Evolutionary conservation across 2,113 vertebrate genomes (phyloP).

Genomic region (Anseranas semipalmata): DNA sequence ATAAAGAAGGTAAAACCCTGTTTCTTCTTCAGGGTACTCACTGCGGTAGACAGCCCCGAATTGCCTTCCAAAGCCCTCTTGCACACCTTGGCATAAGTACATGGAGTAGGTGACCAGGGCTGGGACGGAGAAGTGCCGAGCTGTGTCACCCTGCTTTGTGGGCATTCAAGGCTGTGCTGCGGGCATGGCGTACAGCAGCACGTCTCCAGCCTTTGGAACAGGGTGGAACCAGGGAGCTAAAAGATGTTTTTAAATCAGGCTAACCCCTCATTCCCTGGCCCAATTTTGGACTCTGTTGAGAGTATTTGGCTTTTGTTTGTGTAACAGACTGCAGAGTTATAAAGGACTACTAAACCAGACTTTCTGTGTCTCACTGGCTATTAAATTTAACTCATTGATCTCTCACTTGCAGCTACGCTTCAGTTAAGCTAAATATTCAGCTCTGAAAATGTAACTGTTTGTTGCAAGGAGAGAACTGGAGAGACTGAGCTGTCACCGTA

Average conservation of each 20-base stretch:
- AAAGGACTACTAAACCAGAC: not conserved
- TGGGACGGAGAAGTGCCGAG: not conserved
- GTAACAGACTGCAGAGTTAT: not conserved
- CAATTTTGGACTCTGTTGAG: not conserved
- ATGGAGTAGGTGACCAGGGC: not conserved
- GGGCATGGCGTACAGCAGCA: not conserved
- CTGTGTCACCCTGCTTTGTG: fast-evolving
- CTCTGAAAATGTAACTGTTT: not conserved
- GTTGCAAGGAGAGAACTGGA: not conserved
- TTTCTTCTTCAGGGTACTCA: not conserved
- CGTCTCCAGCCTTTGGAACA: not conserved
- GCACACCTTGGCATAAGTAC: not conserved
- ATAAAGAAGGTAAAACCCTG: not conserved
- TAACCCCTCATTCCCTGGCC: not conserved
- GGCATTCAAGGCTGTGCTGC: not conserved
- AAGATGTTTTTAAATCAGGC: not conserved
- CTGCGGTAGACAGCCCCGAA: not conserved
- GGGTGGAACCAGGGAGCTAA: not conserved
- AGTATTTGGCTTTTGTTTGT: not conserved
- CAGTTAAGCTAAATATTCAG: not conserved
- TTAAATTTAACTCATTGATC: not conserved
- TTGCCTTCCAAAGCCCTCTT: not conserved
- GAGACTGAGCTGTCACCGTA: not conserved
- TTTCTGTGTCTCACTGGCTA: not conserved
- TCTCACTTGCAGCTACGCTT: not conserved